A percentile compares a stretch with the other conserved stretches of the same genome.
phyloP scores from a whole-genome alignment of 2,888 invertebrate species.

The Caenorhabditis sinica region DNA sequence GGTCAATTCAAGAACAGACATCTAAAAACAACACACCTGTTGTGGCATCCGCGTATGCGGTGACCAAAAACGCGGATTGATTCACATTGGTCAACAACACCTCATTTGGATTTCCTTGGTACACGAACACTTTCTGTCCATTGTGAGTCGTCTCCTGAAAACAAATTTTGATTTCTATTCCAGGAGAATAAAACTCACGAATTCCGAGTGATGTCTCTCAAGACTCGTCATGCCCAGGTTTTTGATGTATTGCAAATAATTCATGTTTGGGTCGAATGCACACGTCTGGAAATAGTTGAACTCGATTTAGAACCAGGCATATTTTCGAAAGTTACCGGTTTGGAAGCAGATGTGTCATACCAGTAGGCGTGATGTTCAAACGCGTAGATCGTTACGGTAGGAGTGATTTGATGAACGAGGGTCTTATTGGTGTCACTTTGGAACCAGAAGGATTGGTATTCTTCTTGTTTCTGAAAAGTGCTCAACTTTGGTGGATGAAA shows the following conservation, averaged over 20 bases:
- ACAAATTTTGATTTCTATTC: background rate
- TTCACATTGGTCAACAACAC: slow-evolving; percentile 66
- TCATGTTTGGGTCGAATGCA: slow-evolving; percentile 57
- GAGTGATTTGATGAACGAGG: slow-evolving; percentile 66
- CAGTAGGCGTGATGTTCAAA: slow-evolving; percentile 66
- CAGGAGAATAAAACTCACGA: slow-evolving; percentile 30
- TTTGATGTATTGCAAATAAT: slow-evolving; percentile 67
- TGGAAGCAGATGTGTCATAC: slow-evolving; percentile 52
- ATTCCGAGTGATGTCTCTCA: slow-evolving; percentile 59
- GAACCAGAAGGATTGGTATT: slow-evolving; percentile 67
- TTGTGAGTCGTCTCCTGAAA: slow-evolving; percentile 69
- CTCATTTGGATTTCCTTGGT: slow-evolving; percentile 71
- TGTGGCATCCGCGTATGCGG: slow-evolving; percentile 68
- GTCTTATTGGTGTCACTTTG: slow-evolving; percentile 66
- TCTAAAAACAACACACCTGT: slow-evolving; percentile 44
- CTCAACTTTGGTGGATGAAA: background rate
- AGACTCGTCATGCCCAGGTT: slow-evolving; percentile 68
- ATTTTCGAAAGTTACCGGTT: background rate
- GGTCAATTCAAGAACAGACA: background rate
- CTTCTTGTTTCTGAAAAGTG: slow-evolving; percentile 52
- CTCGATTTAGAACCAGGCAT: background rate
- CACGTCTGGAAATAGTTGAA: slow-evolving; percentile 53
- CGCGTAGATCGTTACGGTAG: slow-evolving; percentile 61
- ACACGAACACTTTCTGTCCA: slow-evolving; percentile 68
- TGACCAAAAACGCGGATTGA: slow-evolving; percentile 70